These are phyloP conservation scores for Volucella zonaria DNA, from an alignment of 2,888 invertebrate species.

Conservation along the genomic window DNA sequence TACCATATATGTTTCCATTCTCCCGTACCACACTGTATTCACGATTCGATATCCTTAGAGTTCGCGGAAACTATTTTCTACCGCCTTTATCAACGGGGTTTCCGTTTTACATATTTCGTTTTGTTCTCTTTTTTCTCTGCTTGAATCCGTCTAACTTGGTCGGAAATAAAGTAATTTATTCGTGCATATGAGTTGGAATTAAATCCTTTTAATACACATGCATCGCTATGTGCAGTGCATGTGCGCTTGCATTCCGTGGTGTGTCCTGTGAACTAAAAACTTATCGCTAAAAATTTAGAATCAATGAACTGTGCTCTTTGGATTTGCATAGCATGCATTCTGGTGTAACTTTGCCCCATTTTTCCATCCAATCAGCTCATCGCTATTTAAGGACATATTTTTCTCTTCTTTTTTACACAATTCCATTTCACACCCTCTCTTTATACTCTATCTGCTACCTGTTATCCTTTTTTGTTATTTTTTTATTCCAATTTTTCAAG, in stretches of 20 bases:
- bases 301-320: slow-evolving; percentile 68
- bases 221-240: neutral
- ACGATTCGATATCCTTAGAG: neutral
- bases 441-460: neutral
- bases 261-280: slow-evolving; percentile 58
- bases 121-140: slow-evolving; percentile 19
- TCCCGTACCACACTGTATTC: slow-evolving; percentile 1
- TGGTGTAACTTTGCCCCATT: slow-evolving; percentile 30
- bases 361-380: slow-evolving; percentile 19
- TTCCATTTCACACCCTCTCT: too few relatives aligned
- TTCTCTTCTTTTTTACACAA: slow-evolving; percentile 6
- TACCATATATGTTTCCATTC: neutral
- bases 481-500: slow-evolving; percentile 24
- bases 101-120: neutral
- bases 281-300: slow-evolving; percentile 66
- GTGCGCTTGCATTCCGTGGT: slow-evolving; percentile 19
- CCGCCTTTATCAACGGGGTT: neutral
- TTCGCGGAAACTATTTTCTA: neutral
- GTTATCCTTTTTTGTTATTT: neutral
- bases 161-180: slow-evolving; percentile 66
- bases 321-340: slow-evolving; percentile 63
- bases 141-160: slow-evolving; percentile 28
- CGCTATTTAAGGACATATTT: slow-evolving; percentile 33
- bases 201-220: slow-evolving; percentile 56
- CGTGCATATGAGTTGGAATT: slow-evolving; percentile 64